Evolutionary conservation across 92 coral and sea anemone genomes (phyloP), one percentile per base, ranked within the genome.

Genomic region (Porites divaricata): DNA sequence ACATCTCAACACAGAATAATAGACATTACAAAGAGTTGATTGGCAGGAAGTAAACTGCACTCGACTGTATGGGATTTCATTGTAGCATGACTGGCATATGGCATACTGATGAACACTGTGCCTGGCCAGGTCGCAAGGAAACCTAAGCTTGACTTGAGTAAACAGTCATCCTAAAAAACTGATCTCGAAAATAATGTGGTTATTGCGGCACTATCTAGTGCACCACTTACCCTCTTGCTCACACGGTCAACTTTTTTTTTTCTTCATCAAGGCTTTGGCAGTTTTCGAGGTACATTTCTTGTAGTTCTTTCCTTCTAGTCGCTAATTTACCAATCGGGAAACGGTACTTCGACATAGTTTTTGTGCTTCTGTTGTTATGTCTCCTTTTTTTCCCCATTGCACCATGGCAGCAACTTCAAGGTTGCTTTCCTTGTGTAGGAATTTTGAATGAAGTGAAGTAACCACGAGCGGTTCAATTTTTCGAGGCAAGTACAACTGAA

Each of bases 181-280:
- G n/a, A 21, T 63, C 6, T 16, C n/a, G 67, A 16, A 21, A 63
- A 16, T 6, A 1, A 3, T 9, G 6, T 14, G n/a, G 6, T 63
- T 9, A 16, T 9, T 0, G 1, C n/a, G n/a, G 0, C 21, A 20
- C 22, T 14, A 63, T 63, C 22, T 51, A 75, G 61, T 9, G 63
- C 80, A 75, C 20, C 45, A 79, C 84, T 79, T 79, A 79, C 73
- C 57, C 84, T 79, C 74, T 79, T 81, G 69, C 86, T 81, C 78
- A 81, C 78, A 81, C 77, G 85, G 57, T 80, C 78, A 66, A 81
- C 86, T n/a, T 70, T 81, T 81, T 81, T 70, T 22, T 70, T 52
- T 68, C 68, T 56, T 81, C 78, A 70, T 70, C 70, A 70, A 56
- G 68, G 54, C 68, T 83, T 20, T 57, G 49, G 67, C 79, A 75